Evolutionary conservation across 2,888 invertebrate species (phyloP), one percentile per base, ranked within the genome.

Genomic region (Meliscaeva auricollis): DNA sequence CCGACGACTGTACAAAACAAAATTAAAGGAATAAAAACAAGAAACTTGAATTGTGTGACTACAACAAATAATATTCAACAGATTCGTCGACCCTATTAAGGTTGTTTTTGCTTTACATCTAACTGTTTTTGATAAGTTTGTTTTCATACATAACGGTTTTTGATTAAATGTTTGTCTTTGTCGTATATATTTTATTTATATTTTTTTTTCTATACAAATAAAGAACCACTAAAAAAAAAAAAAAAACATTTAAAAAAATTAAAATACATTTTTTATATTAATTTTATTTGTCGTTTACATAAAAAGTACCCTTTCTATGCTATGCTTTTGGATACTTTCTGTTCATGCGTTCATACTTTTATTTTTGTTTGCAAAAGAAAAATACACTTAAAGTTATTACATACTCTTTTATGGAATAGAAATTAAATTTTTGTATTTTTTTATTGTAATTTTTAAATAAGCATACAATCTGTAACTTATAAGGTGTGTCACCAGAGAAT

Each of bases 401-500:
- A 22, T 1, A 32, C 46, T 46, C 30, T 62, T 44, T 62, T 44
- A 62, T 44, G 30, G 15, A 62, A 30, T 62, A 44, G 1, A 46
- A 62, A 26, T 41, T 41, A 56, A 32, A 6, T 56, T 22, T 60
- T 30, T 13, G 30, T 30, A 5, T 30, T 11, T 15, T 30, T 0
- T 15, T 20, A 20, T 2, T 54, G n/a, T 32, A 30, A 22, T 54
- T 15, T 44, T 44, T 30, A 26, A 11, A 35, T 35, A 17, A 56
- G 35, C 64, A 66, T 30, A 20, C 3, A 44, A 13, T 48, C 48
- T 66, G 48, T 77, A 76, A 64, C 44, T 54, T 35, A 56, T 50
- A 32, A 3, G 56, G 52, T 32, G 50, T 62, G 30, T 58, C 58
- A 64, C 75, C 60, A 38, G 35, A 54, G 56, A 50, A 62, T 22